A percentile compares a stretch with the other conserved stretches of the same genome.
Evolutionary conservation across 2,797 vertebrate genomes (phyloP).

Genomic region (Selene dorsalis): DNA sequence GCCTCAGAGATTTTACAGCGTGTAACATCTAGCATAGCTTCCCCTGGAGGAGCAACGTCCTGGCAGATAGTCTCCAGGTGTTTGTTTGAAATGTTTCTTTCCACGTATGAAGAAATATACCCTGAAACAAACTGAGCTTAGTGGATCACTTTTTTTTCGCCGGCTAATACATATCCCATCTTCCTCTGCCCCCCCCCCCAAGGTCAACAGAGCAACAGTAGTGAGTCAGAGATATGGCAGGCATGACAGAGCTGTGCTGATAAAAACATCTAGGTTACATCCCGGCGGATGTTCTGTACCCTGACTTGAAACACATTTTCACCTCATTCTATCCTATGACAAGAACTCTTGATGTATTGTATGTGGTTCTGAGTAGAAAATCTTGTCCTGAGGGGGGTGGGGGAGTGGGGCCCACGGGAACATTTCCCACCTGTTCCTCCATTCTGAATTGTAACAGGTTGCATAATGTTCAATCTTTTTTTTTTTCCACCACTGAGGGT

Average conservation of each 20-base stretch:
- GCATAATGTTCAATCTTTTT: constrained; percentile 31
- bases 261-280: constrained; percentile 78
- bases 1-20: constrained; percentile 63
- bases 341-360: constrained; percentile 53
- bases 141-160: constrained; percentile 12
- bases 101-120: constrained; percentile 39
- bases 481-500: constrained; percentile 1
- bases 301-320: constrained; percentile 55
- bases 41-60: constrained; percentile 18
- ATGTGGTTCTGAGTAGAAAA: constrained; percentile 23
- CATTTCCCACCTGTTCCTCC: constrained; percentile 38
- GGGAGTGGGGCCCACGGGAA: background rate
- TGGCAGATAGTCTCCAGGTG: constrained; percentile 45
- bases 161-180: constrained; percentile 22
- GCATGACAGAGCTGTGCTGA: constrained; percentile 54
- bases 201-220: constrained; percentile 57
- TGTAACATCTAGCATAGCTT: constrained; percentile 9
- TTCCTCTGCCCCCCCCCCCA: constrained; percentile 22
- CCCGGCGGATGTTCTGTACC: constrained; percentile 64
- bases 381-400: constrained; percentile 22
- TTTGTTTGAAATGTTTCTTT: constrained; percentile 37
- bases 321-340: constrained; percentile 57
- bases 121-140: constrained; percentile 34
- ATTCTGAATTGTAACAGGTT: constrained; percentile 37
- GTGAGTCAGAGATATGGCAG: constrained; percentile 49